A percentile compares a stretch with the other conserved stretches of the same genome.
Conservation (phyloP, 2,113 vertebrate genomes). For the Sula dactylatra region DNA sequence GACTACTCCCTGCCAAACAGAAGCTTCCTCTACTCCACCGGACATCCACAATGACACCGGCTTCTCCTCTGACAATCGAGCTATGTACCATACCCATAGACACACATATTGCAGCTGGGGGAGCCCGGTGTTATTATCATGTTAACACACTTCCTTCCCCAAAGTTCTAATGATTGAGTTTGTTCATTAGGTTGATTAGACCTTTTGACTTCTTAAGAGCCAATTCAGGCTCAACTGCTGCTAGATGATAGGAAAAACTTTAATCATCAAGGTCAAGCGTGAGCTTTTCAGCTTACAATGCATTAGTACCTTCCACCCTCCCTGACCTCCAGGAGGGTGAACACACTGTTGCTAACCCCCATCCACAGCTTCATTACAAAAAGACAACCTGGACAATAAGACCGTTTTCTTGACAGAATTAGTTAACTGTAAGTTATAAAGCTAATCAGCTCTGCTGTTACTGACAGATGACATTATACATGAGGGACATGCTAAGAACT, state of each 20-base stretch:
- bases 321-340: conserved; percentile 9
- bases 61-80: too few species aligned
- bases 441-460: conserved; percentile 27
- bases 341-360: background rate
- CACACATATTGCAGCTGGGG: background rate
- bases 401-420: background rate
- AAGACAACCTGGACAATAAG: background rate
- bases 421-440: conserved; percentile 35
- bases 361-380: background rate
- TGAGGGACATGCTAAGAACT: background rate
- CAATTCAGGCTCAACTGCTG: conserved; percentile 50
- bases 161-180: conserved; percentile 48
- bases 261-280: conserved; percentile 49
- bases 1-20: background rate
- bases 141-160: background rate
- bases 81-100: background rate
- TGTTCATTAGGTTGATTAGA: conserved; percentile 62
- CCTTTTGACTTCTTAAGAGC: conserved; percentile 62
- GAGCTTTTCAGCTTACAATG: conserved; percentile 27
- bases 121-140: background rate
- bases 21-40: background rate
- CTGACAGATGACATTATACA: background rate
- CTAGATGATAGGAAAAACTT: conserved; percentile 38
- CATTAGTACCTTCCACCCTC: conserved; percentile 38
- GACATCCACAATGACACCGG: background rate